These are phyloP conservation scores for Pachypeltis micranthus DNA, from an alignment of 1,140 invertebrate species.

Conservation along the genomic window DNA sequence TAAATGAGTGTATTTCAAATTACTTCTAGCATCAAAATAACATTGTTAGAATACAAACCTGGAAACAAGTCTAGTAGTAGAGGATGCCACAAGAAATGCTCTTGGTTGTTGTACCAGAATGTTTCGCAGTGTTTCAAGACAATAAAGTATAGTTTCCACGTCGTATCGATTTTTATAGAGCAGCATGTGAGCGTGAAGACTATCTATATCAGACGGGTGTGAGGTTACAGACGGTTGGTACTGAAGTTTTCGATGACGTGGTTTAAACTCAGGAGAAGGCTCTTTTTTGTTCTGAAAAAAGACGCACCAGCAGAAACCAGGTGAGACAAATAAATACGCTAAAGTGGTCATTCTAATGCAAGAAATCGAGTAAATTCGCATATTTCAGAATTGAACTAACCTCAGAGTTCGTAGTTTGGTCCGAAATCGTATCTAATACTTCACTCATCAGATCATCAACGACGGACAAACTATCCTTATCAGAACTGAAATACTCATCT, in stretches of 20 bases:
- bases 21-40: no score
- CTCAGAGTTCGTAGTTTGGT: no score
- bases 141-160: slow-evolving; percentile 60
- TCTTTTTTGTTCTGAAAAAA: no score
- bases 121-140: slow-evolving; percentile 60
- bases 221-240: slow-evolving; percentile 25
- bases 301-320: no score
- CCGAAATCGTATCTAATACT: background rate
- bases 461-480: slow-evolving; percentile 29
- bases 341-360: no score
- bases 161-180: slow-evolving; percentile 74
- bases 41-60: slow-evolving; percentile 18
- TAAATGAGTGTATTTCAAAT: no score
- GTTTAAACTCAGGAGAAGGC: no score
- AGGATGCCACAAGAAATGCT: slow-evolving; percentile 56
- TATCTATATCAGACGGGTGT: slow-evolving; percentile 46
- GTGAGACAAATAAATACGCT: no score
- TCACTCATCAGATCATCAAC: slow-evolving; percentile 35
- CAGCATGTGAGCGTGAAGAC: slow-evolving; percentile 70
- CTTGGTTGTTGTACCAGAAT: slow-evolving; percentile 60
- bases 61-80: slow-evolving; percentile 45
- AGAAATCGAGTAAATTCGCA: no score
- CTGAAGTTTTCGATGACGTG: slow-evolving; percentile 14
- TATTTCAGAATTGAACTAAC: no score
- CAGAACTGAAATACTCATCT: slow-evolving; percentile 42